Percentiles rank a stretch among this genome's conserved stretches.
phyloP scores from a whole-genome alignment of 2,797 vertebrate species.

The Lepilemur ruficaudatus region DNA sequence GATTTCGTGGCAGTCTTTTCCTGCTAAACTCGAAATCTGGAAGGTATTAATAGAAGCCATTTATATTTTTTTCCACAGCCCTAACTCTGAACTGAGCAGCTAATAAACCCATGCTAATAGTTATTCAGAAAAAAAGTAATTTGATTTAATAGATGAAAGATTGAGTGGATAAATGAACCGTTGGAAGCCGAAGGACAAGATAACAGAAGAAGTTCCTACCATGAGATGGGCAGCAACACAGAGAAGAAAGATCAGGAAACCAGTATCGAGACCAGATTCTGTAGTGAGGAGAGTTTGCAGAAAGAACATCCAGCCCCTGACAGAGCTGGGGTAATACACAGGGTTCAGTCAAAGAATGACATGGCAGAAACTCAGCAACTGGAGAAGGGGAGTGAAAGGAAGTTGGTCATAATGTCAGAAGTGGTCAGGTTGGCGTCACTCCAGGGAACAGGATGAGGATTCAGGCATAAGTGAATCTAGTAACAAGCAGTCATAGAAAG shows the following conservation, averaged over 20 bases:
- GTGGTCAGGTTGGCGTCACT: not conserved
- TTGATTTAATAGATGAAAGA: not conserved
- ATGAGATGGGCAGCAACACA: not conserved
- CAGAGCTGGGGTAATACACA: not conserved
- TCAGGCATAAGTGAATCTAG: too few species aligned
- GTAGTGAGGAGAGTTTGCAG: not conserved
- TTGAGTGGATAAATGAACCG: not conserved
- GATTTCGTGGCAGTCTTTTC: not conserved
- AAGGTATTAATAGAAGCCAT: not conserved
- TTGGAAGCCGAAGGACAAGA: not conserved
- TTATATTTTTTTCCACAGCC: not conserved
- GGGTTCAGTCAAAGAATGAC: not conserved
- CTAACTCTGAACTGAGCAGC: not conserved
- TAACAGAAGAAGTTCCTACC: not conserved
- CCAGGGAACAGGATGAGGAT: not conserved
- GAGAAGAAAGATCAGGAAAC: not conserved
- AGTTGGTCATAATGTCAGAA: not conserved
- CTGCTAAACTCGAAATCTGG: not conserved
- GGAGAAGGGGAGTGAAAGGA: not conserved
- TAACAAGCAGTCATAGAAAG: too few species aligned
- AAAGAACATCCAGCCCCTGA: not conserved
- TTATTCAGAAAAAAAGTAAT: not conserved
- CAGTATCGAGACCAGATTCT: not conserved
- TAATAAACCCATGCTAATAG: not conserved
- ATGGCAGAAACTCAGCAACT: not conserved